Percentiles rank a stretch among this genome's conserved stretches.
Evolutionary conservation across 2,888 invertebrate species (phyloP).

Genomic region (Fissipunctia ypsillon): DNA sequence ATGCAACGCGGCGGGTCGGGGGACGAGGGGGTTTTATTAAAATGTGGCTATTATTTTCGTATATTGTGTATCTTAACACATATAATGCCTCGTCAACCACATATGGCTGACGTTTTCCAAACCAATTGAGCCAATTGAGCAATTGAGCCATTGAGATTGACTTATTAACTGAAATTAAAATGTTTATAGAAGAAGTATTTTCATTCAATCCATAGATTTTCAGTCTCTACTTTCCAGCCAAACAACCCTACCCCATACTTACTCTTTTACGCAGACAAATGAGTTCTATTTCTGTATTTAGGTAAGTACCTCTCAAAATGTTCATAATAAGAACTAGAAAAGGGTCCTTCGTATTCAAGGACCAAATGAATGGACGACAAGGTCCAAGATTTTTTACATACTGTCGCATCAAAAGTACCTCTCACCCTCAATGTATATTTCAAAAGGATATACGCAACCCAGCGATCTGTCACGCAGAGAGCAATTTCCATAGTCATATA

Average conservation of each 20-base stretch:
- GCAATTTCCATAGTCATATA: conserved; percentile 51
- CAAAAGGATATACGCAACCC: conserved; percentile 56
- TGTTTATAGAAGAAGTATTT: neutral
- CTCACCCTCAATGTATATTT: conserved; percentile 64
- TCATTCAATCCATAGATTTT: neutral
- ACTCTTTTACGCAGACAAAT: neutral
- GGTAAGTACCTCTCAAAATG: neutral
- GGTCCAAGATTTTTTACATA: conserved; percentile 15
- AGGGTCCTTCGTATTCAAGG: neutral
- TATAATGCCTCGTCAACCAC: too few species aligned
- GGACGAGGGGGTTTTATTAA: too few species aligned
- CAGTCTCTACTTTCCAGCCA: too few species aligned
- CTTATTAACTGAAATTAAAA: neutral
- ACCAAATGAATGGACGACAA: neutral
- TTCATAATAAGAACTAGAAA: neutral
- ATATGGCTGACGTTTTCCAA: too few species aligned
- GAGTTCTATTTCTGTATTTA: neutral
- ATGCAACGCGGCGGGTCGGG: too few species aligned
- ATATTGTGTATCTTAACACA: too few species aligned
- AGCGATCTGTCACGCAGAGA: conserved; percentile 53
- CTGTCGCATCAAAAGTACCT: conserved; percentile 8
- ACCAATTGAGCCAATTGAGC: too few species aligned
- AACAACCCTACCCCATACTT: too few species aligned
- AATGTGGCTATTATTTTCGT: too few species aligned
- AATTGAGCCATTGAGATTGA: too few species aligned